These are phyloP conservation scores for Agriopis leucophaearia DNA, from an alignment of 2,888 invertebrate species.

Conservation along the genomic window DNA sequence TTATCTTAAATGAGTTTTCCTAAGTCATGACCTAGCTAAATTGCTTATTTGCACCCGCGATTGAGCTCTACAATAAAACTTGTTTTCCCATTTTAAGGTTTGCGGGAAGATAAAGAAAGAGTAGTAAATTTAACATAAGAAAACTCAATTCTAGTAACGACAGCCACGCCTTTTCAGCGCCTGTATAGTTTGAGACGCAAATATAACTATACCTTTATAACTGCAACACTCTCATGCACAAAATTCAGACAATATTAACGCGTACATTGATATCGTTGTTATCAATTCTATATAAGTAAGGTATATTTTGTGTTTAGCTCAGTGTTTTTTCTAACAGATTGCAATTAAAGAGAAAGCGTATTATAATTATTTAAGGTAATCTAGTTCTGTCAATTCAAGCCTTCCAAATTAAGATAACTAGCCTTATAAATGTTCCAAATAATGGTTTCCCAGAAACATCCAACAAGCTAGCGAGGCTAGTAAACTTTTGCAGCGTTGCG, in stretches of 20 bases:
- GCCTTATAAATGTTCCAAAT: background rate
- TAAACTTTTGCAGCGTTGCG: conserved; percentile 54
- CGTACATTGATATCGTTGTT: background rate
- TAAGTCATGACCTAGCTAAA: conserved; percentile 30
- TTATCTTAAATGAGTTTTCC: conserved; percentile 39
- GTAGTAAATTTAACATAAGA: background rate
- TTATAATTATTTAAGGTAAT: no score
- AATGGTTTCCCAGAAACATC: background rate
- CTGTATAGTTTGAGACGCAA: background rate
- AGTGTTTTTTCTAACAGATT: no score
- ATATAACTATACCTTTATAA: no score
- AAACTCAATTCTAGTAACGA: background rate
- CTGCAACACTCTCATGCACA: background rate
- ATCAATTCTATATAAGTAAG: background rate
- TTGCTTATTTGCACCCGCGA: conserved; percentile 25
- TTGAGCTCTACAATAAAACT: conserved; percentile 17
- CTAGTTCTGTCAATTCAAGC: no score
- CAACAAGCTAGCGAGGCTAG: background rate
- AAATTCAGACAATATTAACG: no score
- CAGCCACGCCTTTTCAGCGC: background rate
- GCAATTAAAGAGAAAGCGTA: no score
- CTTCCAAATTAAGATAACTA: no score
- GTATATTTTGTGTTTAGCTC: no score
- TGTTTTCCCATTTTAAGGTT: conserved; percentile 20
- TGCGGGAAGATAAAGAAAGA: background rate